Evolutionary conservation across 92 coral and sea anemone species (phyloP).

Genomic region (Heteractis magnifica): DNA sequence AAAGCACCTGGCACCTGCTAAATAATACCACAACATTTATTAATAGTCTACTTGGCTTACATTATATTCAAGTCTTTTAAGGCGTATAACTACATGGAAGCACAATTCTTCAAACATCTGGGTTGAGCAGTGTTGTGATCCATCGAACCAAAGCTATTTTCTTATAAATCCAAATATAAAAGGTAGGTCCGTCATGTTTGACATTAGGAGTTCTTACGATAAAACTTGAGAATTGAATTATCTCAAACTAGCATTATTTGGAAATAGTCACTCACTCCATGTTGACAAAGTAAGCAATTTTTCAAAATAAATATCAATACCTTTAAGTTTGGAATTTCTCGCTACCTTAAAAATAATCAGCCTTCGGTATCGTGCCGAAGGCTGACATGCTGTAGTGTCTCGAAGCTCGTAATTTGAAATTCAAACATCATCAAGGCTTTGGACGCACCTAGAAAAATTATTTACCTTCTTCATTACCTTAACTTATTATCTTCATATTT

Average conservation of each 20-base stretch:
- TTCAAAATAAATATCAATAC: background rate
- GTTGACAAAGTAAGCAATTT: too few species aligned
- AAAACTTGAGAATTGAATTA: background rate
- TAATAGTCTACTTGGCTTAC: conserved; percentile 6
- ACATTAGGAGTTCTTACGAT: background rate
- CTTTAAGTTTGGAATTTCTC: background rate
- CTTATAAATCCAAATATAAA: background rate
- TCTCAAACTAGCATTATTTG: background rate
- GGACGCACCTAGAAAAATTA: background rate
- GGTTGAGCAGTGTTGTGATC: background rate
- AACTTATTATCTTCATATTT: background rate
- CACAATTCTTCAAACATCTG: background rate
- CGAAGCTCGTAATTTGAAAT: background rate
- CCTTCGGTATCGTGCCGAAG: background rate
- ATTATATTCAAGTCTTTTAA: conserved; percentile 1
- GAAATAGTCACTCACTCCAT: background rate
- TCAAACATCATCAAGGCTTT: background rate
- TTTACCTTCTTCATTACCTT: background rate
- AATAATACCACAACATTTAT: background rate
- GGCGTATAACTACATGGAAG: background rate
- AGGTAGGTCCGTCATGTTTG: background rate
- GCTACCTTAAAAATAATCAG: background rate
- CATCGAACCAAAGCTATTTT: background rate
- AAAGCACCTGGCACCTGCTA: conserved; percentile 4
- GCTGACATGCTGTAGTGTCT: background rate